Conservation (phyloP, 2,888 invertebrate genomes). For the Petrolisthes cinctipes region DNA sequence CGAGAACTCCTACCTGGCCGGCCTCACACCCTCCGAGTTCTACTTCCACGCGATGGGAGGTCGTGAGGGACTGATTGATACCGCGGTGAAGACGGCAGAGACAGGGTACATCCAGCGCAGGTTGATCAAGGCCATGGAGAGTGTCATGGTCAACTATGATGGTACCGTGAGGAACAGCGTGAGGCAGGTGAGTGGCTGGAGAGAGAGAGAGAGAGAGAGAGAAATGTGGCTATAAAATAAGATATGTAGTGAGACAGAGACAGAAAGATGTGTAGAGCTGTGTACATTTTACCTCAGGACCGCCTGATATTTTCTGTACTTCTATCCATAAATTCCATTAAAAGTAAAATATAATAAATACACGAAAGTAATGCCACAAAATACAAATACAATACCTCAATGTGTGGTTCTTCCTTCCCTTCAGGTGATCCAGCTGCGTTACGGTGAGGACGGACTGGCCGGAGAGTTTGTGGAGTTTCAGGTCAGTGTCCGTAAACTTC, state of each 20-base stretch:
- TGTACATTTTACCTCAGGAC: too few species aligned
- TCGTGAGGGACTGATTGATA: conserved; percentile 99
- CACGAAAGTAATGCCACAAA: too few species aligned
- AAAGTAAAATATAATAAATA: too few species aligned
- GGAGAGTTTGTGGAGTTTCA: conserved; percentile 93
- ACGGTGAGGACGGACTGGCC: conserved; percentile 98
- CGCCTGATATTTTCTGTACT: too few species aligned
- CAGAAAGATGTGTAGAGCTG: too few species aligned
- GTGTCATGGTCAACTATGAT: conserved; percentile 98
- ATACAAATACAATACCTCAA: too few species aligned
- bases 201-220: too few species aligned
- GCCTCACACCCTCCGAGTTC: conserved; percentile 98
- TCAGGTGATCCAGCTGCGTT: conserved; percentile 88
- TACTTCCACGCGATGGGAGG: conserved; percentile 99
- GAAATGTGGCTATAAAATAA: too few species aligned
- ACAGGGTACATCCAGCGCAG: conserved; percentile 98
- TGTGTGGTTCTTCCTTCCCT: too few species aligned
- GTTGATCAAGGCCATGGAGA: conserved; percentile 99
- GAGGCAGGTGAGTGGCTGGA: conserved; percentile 75
- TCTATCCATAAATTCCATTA: too few species aligned
- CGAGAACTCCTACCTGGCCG: conserved; percentile 99
- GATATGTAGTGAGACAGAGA: too few species aligned
- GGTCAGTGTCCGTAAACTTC: neutral
- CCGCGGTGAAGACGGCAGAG: conserved; percentile 99
- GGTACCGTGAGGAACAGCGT: conserved; percentile 98